Evolutionary conservation across 2,797 vertebrate species (phyloP).

Genomic region (Vultur gryphus): DNA sequence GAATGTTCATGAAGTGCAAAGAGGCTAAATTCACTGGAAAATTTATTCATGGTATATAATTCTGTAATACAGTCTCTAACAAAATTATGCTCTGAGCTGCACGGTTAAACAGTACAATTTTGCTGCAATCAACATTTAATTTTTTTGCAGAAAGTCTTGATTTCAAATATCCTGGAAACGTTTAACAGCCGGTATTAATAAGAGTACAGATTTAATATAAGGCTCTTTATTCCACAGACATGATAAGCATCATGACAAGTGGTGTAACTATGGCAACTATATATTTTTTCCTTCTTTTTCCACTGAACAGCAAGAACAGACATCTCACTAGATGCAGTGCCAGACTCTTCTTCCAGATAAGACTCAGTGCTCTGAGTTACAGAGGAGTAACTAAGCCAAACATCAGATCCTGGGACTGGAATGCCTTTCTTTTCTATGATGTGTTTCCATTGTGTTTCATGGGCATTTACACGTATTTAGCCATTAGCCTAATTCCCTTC

Average conservation of each 20-base stretch:
- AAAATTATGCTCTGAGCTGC: not conserved
- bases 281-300: not conserved
- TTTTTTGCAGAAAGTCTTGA: slow-evolving; percentile 1
- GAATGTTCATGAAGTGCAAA: not conserved
- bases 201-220: not conserved
- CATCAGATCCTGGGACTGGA: not conserved
- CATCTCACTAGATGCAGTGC: not conserved
- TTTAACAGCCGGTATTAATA: slow-evolving; percentile 4
- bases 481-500: not conserved
- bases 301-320: not conserved
- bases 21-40: not conserved
- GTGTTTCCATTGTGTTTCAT: not conserved
- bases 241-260: not conserved
- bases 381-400: not conserved
- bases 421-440: not conserved
- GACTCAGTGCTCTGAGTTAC: not conserved
- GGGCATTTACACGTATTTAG: not conserved
- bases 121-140: not conserved
- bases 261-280: slow-evolving; percentile 56
- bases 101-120: not conserved
- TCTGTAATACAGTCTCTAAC: not conserved
- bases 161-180: slow-evolving; percentile 28
- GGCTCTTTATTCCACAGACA: not conserved
- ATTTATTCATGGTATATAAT: not conserved
- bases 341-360: not conserved